These are phyloP conservation scores for Arrhamphus sclerolepis DNA, from an alignment of 2,797 vertebrate species.

Conservation along the genomic window DNA sequence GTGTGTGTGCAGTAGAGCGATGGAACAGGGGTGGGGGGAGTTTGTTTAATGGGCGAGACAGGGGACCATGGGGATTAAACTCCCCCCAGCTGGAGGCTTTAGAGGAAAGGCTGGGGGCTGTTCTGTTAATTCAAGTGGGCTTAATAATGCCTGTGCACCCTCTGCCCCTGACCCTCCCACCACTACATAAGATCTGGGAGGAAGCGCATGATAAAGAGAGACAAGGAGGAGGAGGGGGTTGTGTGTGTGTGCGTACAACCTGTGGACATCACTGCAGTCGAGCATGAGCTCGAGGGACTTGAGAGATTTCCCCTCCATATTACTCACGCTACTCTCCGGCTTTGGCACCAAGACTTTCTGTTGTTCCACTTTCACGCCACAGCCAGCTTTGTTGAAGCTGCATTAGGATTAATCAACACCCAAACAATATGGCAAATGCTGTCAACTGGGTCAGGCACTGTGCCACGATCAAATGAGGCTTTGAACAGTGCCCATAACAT, in stretches of 20 bases:
- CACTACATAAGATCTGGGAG: slow-evolving; percentile 75
- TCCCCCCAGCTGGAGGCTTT: slow-evolving; percentile 79
- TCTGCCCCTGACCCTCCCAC: slow-evolving; percentile 75
- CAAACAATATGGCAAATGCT: slow-evolving; percentile 75
- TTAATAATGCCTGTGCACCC: slow-evolving; percentile 81
- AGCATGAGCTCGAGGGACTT: slow-evolving; percentile 51
- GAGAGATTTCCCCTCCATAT: slow-evolving; percentile 56
- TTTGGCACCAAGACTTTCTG: slow-evolving; percentile 53
- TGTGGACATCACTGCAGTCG: slow-evolving; percentile 65
- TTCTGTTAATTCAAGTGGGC: slow-evolving; percentile 83
- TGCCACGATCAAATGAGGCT: slow-evolving; percentile 58
- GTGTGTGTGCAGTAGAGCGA: slow-evolving; percentile 48
- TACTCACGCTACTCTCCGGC: slow-evolving; percentile 40
- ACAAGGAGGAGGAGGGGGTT: slow-evolving; percentile 62
- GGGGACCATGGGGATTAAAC: slow-evolving; percentile 81
- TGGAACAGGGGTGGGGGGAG: slow-evolving; percentile 59
- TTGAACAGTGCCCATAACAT: slow-evolving; percentile 42
- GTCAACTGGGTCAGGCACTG: slow-evolving; percentile 72
- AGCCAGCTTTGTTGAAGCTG: slow-evolving; percentile 69
- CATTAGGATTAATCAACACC: slow-evolving; percentile 76
- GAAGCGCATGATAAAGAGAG: slow-evolving; percentile 75
- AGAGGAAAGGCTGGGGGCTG: slow-evolving; percentile 78
- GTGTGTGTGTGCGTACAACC: slow-evolving; percentile 55
- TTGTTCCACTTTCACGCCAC: slow-evolving; percentile 63
- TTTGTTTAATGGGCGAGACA: slow-evolving; percentile 83